Percentiles rank a stretch among this genome's conserved stretches.
phyloP scores from a whole-genome alignment of 37 sponge, comb jelly and placozoan species.

The Eunapius fragilis region DNA sequence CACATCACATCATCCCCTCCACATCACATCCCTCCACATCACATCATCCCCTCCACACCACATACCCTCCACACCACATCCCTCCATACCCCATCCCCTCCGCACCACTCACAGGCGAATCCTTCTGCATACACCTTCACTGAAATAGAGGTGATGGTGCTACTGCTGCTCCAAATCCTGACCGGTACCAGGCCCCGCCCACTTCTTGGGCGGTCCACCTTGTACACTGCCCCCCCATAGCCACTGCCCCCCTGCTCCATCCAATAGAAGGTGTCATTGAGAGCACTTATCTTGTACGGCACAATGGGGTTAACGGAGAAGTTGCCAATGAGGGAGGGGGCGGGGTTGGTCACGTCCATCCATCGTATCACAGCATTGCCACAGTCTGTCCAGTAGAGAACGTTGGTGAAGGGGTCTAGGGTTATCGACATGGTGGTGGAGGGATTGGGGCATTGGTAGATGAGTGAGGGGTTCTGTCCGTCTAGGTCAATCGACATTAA shows the following conservation, averaged over 20 bases:
- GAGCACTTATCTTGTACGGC: background rate
- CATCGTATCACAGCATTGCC: background rate
- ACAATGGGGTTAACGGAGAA: background rate
- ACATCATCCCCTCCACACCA: background rate
- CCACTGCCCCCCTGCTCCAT: background rate
- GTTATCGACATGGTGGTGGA: background rate
- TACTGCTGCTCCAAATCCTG: background rate
- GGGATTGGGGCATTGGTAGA: background rate
- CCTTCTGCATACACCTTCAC: background rate
- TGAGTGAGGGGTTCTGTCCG: background rate
- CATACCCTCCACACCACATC: background rate
- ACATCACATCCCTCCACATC: background rate
- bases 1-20: background rate
- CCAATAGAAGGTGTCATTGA: background rate
- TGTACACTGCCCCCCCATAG: background rate
- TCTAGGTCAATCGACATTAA: conserved; percentile 73
- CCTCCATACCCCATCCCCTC: background rate
- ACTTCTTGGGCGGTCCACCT: background rate
- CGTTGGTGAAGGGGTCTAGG: background rate
- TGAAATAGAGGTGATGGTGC: background rate
- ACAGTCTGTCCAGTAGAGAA: background rate
- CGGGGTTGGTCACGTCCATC: background rate
- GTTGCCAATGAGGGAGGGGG: background rate
- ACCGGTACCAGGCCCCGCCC: background rate
- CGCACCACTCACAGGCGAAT: background rate